Percentiles rank a stretch among this genome's conserved stretches.
Conservation (phyloP, 1,140 invertebrate genomes). For the Ceratoteleas bidentatus region DNA sequence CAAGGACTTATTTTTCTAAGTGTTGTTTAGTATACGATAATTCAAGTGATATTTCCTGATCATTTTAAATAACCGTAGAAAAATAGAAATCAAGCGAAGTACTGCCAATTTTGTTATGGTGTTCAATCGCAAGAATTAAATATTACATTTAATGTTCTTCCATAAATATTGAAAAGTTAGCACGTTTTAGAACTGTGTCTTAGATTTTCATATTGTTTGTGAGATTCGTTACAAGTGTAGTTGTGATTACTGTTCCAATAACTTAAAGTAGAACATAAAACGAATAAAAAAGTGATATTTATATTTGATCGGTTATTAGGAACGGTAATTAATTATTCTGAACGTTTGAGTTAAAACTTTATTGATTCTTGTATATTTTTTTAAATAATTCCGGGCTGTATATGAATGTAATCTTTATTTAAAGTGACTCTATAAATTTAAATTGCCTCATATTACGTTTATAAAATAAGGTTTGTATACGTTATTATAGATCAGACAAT, state of each 20-base stretch:
- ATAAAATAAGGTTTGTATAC: too few species aligned
- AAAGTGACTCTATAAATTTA: too few species aligned
- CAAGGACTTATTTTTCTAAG: not conserved
- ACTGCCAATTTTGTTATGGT: constrained; percentile 27
- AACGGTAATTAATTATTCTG: constrained; percentile 4
- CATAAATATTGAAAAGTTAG: constrained; percentile 23
- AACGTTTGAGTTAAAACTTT: too few species aligned
- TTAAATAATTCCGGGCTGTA: too few species aligned
- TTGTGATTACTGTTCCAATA: constrained; percentile 8
- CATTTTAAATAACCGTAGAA: constrained; percentile 22
- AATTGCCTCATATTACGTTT: too few species aligned
- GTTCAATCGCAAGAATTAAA: constrained; percentile 23
- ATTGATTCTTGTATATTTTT: too few species aligned
- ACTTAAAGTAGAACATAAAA: not conserved
- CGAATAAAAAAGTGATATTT: constrained; percentile 5
- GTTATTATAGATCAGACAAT: too few species aligned
- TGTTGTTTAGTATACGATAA: not conserved
- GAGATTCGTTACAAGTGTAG: not conserved
- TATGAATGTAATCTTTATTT: too few species aligned
- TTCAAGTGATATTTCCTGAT: constrained; percentile 15
- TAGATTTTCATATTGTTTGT: constrained; percentile 1
- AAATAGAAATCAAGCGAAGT: constrained; percentile 4
- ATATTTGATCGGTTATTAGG: constrained; percentile 6
- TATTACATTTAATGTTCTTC: constrained; percentile 30
- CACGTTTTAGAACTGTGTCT: not conserved